Base-by-base conservation (phyloP, 2,888 invertebrate genomes). In the Carpatolechia fugitivella region DNA sequence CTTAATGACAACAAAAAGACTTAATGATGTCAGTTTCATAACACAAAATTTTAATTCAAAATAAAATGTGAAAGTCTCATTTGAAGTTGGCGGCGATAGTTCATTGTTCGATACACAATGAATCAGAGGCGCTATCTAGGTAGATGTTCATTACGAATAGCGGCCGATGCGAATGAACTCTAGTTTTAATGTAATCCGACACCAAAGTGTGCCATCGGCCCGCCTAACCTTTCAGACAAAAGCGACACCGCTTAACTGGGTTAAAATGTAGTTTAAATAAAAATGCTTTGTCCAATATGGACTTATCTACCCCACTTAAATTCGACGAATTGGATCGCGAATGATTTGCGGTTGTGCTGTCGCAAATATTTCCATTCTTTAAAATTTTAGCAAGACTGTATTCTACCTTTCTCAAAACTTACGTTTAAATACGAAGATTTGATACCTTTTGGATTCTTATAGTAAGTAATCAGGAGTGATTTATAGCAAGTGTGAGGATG, bases 111-210 rank as follows among this genome's bases (percentile, higher is more conserved):
- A 52, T 70, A 68, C 68, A 72, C 75, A 79, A 78, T 83, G 80
- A 82, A 79, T 84, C 79, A 81, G 76, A 72, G 61, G 65, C 61
- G 65, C 80, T 81, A 81, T 85, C 80, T 82, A 85, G 54, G 54
- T 54, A 38, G 79, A 83, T 85, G 76, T 73, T 78, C 24, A 24
- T 24, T 68, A 72, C 76, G 74, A 83, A 84, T 78, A 83, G 80
- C 74, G 76, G 74, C 65, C 78, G 78, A 79, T 77, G 89, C 88
- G 84, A 88, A 88, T 84, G 89, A 89, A 88, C 89, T 85, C 81
- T 80, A 50, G 70, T 75, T 82, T 80, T 80, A 84, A 83, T 87
- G 84, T 83, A 86, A 86, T 77, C 80, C 75, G 82, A 81, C 72
- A 76, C 76, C 74, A 59, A 86, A 84, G 68, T 86, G 73, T 88